phyloP scores from a whole-genome alignment of 2,797 vertebrate genomes.

The Masticophis lateralis region DNA sequence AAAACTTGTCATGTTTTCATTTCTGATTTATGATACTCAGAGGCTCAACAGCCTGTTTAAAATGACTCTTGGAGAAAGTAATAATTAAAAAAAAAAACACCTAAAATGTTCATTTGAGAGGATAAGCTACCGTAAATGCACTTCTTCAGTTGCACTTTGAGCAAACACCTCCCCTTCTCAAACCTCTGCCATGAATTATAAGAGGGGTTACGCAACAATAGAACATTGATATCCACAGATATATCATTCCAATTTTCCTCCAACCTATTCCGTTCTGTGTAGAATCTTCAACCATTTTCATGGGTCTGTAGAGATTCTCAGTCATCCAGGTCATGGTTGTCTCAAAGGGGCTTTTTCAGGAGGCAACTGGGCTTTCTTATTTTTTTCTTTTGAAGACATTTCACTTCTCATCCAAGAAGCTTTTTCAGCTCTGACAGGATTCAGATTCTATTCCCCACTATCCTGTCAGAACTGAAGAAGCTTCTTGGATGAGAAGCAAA shows the following conservation, averaged over 20 bases:
- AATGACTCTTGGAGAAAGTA: neutral
- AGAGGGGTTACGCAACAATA: neutral
- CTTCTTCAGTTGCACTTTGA: neutral
- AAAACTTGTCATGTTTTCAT: neutral
- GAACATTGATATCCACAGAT: neutral
- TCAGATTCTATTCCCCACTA: too few relatives aligned
- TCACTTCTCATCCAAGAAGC: too few relatives aligned
- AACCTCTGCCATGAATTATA: neutral
- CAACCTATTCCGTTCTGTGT: neutral
- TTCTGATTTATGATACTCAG: neutral
- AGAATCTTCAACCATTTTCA: neutral
- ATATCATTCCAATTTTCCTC: neutral
- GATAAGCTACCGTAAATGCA: neutral
- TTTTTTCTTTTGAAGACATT: too few relatives aligned
- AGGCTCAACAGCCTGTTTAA: neutral
- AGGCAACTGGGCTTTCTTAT: too few relatives aligned
- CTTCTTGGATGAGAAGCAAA: too few relatives aligned
- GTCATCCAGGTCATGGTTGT: too few relatives aligned
- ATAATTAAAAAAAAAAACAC: neutral
- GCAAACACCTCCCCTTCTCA: accelerated
- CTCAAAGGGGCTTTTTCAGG: too few relatives aligned
- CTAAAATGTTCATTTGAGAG: neutral
- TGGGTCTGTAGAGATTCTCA: neutral
- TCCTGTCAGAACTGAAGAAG: too few relatives aligned
- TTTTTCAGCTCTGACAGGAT: too few relatives aligned